phyloP scores from a whole-genome alignment of 2,888 invertebrate species.

The Neoascia interrupta region DNA sequence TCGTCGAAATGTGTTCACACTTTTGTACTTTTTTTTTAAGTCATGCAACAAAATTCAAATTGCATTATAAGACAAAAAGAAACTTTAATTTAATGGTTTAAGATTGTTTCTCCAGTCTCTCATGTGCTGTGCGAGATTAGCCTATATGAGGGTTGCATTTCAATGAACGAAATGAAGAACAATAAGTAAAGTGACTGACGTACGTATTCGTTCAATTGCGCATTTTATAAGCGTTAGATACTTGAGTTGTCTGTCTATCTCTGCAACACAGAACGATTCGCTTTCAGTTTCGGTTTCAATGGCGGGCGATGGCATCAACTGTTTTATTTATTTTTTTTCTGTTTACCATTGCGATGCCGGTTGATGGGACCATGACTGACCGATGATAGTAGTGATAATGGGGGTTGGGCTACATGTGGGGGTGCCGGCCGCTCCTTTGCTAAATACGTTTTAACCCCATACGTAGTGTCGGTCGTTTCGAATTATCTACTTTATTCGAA shows the following conservation, averaged over 20 bases:
- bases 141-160: constrained; percentile 16
- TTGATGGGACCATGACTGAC: constrained; percentile 7
- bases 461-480: constrained; percentile 5
- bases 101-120: too few species aligned
- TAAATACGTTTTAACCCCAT: constrained; percentile 39
- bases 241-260: constrained; percentile 12
- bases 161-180: constrained; percentile 2
- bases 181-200: neutral
- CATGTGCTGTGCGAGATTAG: too few species aligned
- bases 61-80: too few species aligned
- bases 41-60: neutral
- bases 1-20: too few species aligned
- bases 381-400: constrained; percentile 9
- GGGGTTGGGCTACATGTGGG: neutral
- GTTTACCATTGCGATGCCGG: constrained; percentile 1
- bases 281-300: constrained; percentile 69
- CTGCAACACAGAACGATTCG: constrained; percentile 38
- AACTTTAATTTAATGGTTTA: too few species aligned
- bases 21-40: too few species aligned
- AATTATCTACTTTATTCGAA: constrained; percentile 62
- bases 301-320: constrained; percentile 55
- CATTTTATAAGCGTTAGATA: constrained; percentile 27
- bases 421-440: neutral
- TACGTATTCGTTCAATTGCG: constrained; percentile 7
- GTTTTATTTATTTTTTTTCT: neutral